Evolutionary conservation across 2,888 invertebrate species (phyloP).

Genomic region (Caenorhabditis wallacei): DNA sequence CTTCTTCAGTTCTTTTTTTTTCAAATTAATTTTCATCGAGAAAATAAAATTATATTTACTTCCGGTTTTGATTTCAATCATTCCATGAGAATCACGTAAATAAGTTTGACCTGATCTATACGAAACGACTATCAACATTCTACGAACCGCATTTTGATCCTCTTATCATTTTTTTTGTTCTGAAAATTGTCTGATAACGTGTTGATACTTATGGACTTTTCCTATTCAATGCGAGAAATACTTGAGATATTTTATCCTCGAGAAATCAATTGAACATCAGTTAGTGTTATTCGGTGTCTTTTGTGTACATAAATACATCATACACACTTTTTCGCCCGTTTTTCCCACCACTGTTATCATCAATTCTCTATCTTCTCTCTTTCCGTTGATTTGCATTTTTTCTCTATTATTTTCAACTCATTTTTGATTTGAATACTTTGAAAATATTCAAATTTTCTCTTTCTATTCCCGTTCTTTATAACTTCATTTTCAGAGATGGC

Average conservation of each 20-base stretch:
- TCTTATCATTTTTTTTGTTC: conserved; percentile 35
- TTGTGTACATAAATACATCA: conserved; percentile 47
- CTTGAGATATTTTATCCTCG: neutral
- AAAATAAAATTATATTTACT: neutral
- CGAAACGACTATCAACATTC: conserved; percentile 8
- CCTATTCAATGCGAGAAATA: neutral
- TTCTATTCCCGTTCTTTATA: neutral
- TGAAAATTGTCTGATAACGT: conserved; percentile 10
- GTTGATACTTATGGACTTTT: conserved; percentile 10
- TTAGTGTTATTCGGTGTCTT: conserved; percentile 38
- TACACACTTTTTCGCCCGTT: conserved; percentile 41
- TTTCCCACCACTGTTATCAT: conserved; percentile 52
- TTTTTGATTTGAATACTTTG: conserved; percentile 34
- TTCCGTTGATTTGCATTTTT: conserved; percentile 27
- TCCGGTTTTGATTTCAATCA: neutral
- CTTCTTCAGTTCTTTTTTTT: conserved; percentile 27
- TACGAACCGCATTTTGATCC: conserved; percentile 30
- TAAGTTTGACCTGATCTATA: conserved; percentile 11
- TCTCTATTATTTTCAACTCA: conserved; percentile 23
- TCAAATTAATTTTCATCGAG: neutral
- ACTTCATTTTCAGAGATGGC: conserved; percentile 2
- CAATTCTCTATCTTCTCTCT: conserved; percentile 18
- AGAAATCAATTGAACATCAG: conserved; percentile 19
- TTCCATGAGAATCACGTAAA: conserved; percentile 3
- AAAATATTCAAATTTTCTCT: neutral